Evolutionary conservation across 2,113 vertebrate genomes (phyloP), one percentile per base, ranked within the genome.

Genomic region (Cryptotis parvus): DNA sequence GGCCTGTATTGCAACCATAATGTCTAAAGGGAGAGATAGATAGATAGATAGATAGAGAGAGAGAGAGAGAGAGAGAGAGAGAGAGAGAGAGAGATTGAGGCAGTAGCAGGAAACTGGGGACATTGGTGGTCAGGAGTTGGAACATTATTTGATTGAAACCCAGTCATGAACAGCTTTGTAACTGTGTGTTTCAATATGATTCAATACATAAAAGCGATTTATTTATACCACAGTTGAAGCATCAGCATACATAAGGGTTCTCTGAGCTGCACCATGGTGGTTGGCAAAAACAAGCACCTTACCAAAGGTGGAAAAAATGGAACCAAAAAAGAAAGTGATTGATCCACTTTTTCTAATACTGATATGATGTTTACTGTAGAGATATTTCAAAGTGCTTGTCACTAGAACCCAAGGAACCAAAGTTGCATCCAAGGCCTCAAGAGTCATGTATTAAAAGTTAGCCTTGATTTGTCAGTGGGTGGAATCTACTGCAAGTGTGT

Each of bases 321-420:
- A 96, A 99, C 99, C 96, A 99, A 99, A 98, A n/a, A 99, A 99
- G 98, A 99, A 99, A 99, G 99, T 99, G 99, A 99, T 99, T 37
- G 99, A 99, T 96, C 99, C 99, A 89, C n/a, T 27, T 99, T 99
- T 96, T 99, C 99, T 96, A 99, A 99, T 99, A 99, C 94, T 99
- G 99, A 99, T 99, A 99, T 77, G 99, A 99, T 98, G 99, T 99
- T n/a, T n/a, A n/a, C n/a, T n/a, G n/a, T n/a, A 98, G 99, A 63
- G 99, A 99, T 97, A 98, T 99, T 65, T 99, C 52, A 99, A 99
- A 98, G 99, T 99, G 0, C 98, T 99, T 91, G 99, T 99, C 94
- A 99, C 99, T 88, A 99, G 99, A 97, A 99, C 99, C 86, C 99
- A 99, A 98, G 99, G 99, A 98, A 99, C 99, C 94, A 99, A 99